Base-by-base conservation (phyloP, 2,888 invertebrate species). In the Mesorhabditis sp. region DNA sequence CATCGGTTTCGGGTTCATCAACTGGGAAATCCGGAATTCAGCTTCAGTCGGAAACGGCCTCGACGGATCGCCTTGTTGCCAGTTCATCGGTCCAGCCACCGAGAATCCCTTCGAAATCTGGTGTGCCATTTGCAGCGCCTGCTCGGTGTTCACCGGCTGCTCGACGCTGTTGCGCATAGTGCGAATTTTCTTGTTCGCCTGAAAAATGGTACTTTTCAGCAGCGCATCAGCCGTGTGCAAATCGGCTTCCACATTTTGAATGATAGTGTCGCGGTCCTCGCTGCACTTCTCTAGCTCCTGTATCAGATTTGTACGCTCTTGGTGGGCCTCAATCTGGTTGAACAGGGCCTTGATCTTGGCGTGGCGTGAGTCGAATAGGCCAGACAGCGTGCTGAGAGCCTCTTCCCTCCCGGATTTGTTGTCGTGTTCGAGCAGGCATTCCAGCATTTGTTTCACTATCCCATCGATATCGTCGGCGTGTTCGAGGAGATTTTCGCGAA, bases 11-110 rank as follows among this genome's bases (percentile, higher is more conserved):
- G 74, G 72, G 67, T 73, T 72, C 15, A 69, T 43, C 10, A 78
- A 45, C 10, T 67, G 70, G n/a, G 74, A 74, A 41, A 65, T 65
- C 62, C 78, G 67, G 68, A 83, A 83, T 66, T 83, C 82, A n/a
- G 75, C 72, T 67, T 83, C 83, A n/a, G 79, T 84, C 10, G 83
- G 83, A 67, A 80, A 83, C 42, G 83, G 83, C n/a, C 83, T 68
- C 5, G 74, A 75, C 5, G 82, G 80, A 73, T 84, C 83, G 28
- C 83, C 83, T 63, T 76, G 76, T 66, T 79, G 78, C 83, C 83
- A 83, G 44, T 73, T 77, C 45, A 78, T 67, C 2, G 83, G 82
- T 5, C 81, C 76, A 4, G 82, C 80, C 0, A 83, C 80, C 15
- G 83, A 81, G 69, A 79, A 79, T 63, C 72, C 74, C 64, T 76